phyloP scores from a whole-genome alignment of 2,113 vertebrate species.

The Romanogobio albipinnatus region DNA sequence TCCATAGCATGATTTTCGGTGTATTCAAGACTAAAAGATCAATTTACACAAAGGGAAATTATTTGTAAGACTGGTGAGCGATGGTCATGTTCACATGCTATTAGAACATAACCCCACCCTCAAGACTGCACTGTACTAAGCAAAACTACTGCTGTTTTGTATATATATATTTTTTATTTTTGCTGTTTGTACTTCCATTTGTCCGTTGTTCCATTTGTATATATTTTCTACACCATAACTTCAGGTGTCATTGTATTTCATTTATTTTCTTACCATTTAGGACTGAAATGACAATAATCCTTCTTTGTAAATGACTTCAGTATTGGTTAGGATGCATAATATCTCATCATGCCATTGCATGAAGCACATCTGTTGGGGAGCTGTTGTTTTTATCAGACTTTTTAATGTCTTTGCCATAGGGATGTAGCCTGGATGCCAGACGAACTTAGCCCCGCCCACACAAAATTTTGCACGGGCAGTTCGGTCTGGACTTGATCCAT shows the following conservation, averaged over 20 bases:
- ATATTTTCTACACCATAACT: neutral
- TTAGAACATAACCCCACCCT: neutral
- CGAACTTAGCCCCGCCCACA: no score
- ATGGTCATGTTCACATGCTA: constrained; percentile 7
- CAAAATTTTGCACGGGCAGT: no score
- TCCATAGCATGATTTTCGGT: neutral
- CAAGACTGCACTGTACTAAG: neutral
- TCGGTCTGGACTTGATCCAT: no score
- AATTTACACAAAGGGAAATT: constrained; percentile 24
- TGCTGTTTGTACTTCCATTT: neutral
- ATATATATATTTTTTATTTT: neutral
- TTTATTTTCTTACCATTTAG: neutral
- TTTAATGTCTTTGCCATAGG: neutral
- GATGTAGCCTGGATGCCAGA: no score
- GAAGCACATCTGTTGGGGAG: neutral
- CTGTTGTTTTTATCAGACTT: neutral
- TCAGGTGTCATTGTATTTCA: neutral
- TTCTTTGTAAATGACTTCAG: neutral
- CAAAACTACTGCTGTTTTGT: neutral
- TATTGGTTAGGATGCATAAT: neutral
- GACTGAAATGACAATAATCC: neutral
- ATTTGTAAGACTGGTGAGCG: neutral
- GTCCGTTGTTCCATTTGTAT: neutral
- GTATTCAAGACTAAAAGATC: constrained; percentile 25
- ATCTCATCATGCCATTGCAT: neutral